A percentile compares a stretch with the other conserved stretches of the same genome.
phyloP scores from a whole-genome alignment of 1,140 invertebrate species.

The Dinothrombium tinctorium region DNA sequence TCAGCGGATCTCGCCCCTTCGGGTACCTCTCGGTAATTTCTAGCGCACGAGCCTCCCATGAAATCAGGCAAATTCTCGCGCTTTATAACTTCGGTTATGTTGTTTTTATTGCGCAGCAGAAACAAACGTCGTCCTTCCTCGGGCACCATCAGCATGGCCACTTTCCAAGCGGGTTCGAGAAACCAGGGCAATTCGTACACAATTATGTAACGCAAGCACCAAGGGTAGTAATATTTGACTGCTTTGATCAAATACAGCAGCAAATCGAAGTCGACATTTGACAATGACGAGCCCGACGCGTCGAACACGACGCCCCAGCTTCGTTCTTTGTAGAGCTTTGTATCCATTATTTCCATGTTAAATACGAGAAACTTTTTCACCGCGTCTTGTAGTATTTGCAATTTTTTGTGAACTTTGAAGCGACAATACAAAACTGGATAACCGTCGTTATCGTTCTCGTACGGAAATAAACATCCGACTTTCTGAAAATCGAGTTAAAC shows the following conservation, averaged over 20 bases:
- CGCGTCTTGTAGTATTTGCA: not conserved
- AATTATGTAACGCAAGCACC: conserved; percentile 3
- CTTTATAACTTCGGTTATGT: conserved; percentile 1
- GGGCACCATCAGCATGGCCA: not conserved
- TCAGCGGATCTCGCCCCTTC: not conserved
- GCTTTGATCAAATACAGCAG: not conserved
- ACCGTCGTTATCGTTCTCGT: conserved; percentile 3
- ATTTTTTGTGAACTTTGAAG: conserved; percentile 2
- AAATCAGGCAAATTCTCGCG: not conserved
- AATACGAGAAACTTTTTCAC: conserved; percentile 4
- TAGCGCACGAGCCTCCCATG: not conserved
- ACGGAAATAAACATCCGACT: conserved; percentile 1
- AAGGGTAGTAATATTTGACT: conserved; percentile 6
- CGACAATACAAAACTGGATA: conserved; percentile 3
- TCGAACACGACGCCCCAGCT: conserved; percentile 7
- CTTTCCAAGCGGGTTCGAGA: conserved; percentile 2
- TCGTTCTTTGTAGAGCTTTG: not conserved
- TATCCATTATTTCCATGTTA: conserved; percentile 3
- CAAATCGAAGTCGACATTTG: conserved; percentile 8
- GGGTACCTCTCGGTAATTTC: not conserved
- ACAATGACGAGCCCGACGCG: not conserved
- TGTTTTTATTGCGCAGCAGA: not conserved
- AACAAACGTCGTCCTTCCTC: conserved; percentile 3
- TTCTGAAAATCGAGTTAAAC: not conserved
- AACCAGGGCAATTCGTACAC: conserved; percentile 10